These are phyloP conservation scores for Ephialtes manifestator DNA, from an alignment of 2,888 invertebrate genomes.

Conservation along the genomic window DNA sequence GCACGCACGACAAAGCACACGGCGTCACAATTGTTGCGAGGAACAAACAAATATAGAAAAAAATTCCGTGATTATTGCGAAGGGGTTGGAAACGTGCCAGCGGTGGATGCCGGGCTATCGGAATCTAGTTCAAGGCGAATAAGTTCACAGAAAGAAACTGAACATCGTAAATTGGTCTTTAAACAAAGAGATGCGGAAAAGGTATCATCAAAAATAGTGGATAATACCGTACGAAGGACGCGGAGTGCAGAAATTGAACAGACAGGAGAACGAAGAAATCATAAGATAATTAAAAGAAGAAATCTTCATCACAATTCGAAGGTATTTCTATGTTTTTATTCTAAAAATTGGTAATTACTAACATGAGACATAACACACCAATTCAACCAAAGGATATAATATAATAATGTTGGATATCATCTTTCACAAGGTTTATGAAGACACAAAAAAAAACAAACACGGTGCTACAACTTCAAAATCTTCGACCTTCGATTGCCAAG, in stretches of 20 bases:
- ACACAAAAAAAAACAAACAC: background rate
- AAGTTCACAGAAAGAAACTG: background rate
- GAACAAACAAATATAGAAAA: background rate
- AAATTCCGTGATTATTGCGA: background rate
- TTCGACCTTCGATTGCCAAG: background rate
- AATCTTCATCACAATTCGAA: background rate
- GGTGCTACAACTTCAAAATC: slow-evolving; percentile 3
- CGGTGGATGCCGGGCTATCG: background rate
- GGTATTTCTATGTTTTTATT: too few species aligned
- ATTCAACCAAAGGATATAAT: too few species aligned
- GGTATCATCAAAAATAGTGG: background rate
- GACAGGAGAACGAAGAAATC: background rate
- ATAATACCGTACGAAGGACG: background rate
- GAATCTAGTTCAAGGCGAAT: slow-evolving; percentile 12
- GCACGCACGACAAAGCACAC: background rate
- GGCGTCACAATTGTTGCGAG: background rate
- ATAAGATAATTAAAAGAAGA: background rate
- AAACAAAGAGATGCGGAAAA: background rate
- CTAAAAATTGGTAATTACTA: too few species aligned
- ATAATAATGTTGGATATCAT: too few species aligned
- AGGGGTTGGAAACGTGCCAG: background rate
- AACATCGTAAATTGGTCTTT: background rate
- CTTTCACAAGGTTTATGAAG: background rate
- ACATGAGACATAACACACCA: too few species aligned
- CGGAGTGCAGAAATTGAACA: slow-evolving; percentile 14